Conservation (phyloP, 2,797 vertebrate genomes). For the Crocodylus rhombifer region DNA sequence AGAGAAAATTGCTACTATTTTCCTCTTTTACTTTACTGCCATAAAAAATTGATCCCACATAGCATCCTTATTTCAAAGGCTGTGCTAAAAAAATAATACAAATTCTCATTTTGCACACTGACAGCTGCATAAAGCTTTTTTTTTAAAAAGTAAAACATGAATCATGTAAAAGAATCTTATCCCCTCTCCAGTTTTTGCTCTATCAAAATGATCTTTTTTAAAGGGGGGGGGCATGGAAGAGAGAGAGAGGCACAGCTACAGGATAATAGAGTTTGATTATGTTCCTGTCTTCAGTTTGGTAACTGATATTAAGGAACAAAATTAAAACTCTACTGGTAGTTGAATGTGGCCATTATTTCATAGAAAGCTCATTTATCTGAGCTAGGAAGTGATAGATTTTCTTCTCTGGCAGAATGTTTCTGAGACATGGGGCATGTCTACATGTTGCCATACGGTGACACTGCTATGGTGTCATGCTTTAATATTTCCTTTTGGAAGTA, state of each 20-base stretch:
- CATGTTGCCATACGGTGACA: too few relatives aligned
- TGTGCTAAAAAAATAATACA: conserved; percentile 71
- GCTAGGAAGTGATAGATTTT: background rate
- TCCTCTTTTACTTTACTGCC: conserved; percentile 84
- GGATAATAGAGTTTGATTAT: conserved; percentile 11
- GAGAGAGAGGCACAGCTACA: background rate
- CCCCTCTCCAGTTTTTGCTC: conserved; percentile 45
- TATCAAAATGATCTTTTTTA: conserved; percentile 41
- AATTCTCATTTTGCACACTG: conserved; percentile 74
- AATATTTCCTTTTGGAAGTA: too few relatives aligned
- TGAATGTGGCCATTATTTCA: background rate
- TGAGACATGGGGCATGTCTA: background rate
- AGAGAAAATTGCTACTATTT: conserved; percentile 88
- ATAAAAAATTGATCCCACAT: conserved; percentile 86
- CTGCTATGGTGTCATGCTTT: too few relatives aligned
- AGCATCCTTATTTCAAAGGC: conserved; percentile 84
- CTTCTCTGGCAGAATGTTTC: background rate
- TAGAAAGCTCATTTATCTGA: background rate
- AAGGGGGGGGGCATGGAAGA: background rate
- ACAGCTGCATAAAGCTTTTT: conserved; percentile 75
- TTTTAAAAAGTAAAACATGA: conserved; percentile 52
- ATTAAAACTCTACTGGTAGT: background rate
- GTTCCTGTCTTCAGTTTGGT: background rate
- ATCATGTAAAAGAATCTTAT: conserved; percentile 47
- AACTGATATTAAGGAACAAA: background rate